Base-by-base conservation (phyloP, 37 sponge, comb jelly and placozoan genomes). In the Agelas oroides region DNA sequence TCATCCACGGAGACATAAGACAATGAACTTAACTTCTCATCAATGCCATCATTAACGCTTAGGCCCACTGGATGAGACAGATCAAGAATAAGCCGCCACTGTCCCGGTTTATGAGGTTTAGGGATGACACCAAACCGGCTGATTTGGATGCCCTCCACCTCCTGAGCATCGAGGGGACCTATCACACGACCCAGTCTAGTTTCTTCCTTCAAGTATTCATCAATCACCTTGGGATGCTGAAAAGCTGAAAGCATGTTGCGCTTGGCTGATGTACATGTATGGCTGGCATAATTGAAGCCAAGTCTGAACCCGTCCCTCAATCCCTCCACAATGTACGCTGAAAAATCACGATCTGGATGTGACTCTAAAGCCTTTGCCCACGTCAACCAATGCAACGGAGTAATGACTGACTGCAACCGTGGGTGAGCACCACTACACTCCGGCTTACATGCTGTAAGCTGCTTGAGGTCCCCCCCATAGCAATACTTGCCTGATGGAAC, bases 371-470 rank as follows among this genome's bases (percentile, higher is more conserved):
- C 55, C 13, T 28, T 53, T 32, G 67, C 36, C 81, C 81, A 80
- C 55, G 55, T 56, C 57, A 30, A 70, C 81, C 81, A 80, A 17
- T 31, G 70, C 70, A 80, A 32, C 21, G 71, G 81, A 33, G 69
- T 67, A 23, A 52, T 33, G 25, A 80, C 54, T 32, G 55, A n/a
- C n/a, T n/a, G n/a, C n/a, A n/a, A n/a, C n/a, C n/a, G n/a, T n/a
- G n/a, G n/a, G n/a, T n/a, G n/a, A n/a, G n/a, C n/a, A n/a, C n/a
- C n/a, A n/a, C n/a, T n/a, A n/a, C n/a, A n/a, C n/a, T n/a, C n/a
- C n/a, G n/a, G n/a, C n/a, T n/a, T n/a, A n/a, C n/a, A n/a, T n/a
- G n/a, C n/a, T n/a, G n/a, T n/a, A n/a, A n/a, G n/a, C n/a, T n/a
- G n/a, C n/a, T n/a, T n/a, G n/a, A n/a, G n/a, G n/a, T n/a, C n/a